Conservation (phyloP, 2,113 vertebrate species). For the Galemys pyrenaicus region DNA sequence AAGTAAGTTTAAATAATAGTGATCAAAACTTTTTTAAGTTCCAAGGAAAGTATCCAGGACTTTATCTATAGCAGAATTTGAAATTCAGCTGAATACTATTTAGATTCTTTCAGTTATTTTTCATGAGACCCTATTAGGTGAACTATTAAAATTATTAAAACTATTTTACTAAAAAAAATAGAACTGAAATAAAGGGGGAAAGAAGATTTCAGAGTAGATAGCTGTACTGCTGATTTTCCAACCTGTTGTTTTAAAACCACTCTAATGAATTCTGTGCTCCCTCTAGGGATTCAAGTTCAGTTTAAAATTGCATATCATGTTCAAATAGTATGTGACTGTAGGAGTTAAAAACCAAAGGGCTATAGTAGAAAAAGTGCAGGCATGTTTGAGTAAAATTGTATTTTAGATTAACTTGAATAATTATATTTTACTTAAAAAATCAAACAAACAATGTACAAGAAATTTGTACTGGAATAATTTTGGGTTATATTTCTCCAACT, state of each 20-base stretch:
- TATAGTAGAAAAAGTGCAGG: neutral
- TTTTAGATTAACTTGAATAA: neutral
- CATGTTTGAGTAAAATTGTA: neutral
- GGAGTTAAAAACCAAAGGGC: neutral
- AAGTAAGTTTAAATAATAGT: constrained; percentile 36
- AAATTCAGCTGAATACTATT: neutral
- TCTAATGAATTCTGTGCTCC: neutral
- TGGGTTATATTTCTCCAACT: neutral
- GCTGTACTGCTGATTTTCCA: neutral
- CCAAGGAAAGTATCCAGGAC: neutral
- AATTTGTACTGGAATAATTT: neutral
- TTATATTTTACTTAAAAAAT: constrained; percentile 5
- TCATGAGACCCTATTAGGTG: neutral
- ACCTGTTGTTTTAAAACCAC: neutral
- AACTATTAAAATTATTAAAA: neutral
- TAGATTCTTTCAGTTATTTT: neutral
- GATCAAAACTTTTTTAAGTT: neutral
- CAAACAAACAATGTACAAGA: neutral
- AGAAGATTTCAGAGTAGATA: neutral
- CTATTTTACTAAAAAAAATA: neutral
- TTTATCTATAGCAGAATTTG: neutral
- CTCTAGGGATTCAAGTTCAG: neutral
- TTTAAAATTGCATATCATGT: constrained; percentile 3
- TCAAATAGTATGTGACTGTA: neutral
- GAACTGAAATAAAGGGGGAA: neutral